Evolutionary conservation across 2,797 vertebrate species (phyloP).

Genomic region (Myoxocephalus aenaeus): DNA sequence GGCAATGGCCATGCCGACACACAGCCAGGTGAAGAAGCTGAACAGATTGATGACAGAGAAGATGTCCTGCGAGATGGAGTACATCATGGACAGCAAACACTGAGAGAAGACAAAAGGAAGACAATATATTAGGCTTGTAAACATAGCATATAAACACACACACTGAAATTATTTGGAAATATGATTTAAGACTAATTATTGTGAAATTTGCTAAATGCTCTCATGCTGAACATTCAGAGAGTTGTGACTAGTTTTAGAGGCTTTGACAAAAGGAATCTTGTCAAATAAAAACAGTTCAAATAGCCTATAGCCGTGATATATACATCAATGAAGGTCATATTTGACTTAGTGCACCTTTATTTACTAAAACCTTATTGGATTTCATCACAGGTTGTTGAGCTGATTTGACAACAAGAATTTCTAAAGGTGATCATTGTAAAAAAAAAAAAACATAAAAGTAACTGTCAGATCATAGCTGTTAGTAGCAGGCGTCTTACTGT

Average conservation of each 20-base stretch:
- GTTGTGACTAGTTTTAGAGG: not conserved
- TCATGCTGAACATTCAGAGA: not conserved
- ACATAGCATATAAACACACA: not conserved
- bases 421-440: not conserved
- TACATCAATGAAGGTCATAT: not conserved
- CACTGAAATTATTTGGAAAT: not conserved
- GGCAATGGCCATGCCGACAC: conserved; percentile 83
- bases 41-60: conserved; percentile 87
- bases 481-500: conserved; percentile 72
- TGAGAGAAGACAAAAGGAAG: conserved; percentile 35
- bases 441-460: not conserved
- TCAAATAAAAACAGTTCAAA: not conserved
- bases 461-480: not conserved
- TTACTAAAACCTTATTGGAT: not conserved
- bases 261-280: not conserved
- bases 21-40: conserved; percentile 87
- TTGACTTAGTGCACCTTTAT: not conserved
- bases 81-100: conserved; percentile 85
- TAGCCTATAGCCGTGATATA: not conserved
- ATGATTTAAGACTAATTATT: not conserved
- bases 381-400: not conserved
- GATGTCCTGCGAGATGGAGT: conserved; percentile 83
- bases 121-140: conserved; percentile 1
- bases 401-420: not conserved
- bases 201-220: conserved; percentile 1